Conservation (phyloP, 2,113 vertebrate species). For the Pelvicachromis taeniatus region DNA sequence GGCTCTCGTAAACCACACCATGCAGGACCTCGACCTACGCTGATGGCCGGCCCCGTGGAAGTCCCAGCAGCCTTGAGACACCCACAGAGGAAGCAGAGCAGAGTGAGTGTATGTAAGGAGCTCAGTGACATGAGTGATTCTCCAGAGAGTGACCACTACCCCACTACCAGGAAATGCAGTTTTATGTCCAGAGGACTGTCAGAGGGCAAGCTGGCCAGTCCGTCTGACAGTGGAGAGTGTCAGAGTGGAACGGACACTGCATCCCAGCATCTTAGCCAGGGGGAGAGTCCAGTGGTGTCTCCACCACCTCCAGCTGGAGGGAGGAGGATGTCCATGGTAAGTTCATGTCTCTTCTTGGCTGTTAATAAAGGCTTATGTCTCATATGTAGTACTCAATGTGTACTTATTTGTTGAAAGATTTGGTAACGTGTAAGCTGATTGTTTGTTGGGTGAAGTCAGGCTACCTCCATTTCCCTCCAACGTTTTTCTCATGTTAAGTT, state of each 20-base stretch:
- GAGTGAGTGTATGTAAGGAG: constrained; percentile 70
- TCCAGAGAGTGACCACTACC: constrained; percentile 71
- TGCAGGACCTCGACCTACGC: constrained; percentile 44
- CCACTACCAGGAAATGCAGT: constrained; percentile 77
- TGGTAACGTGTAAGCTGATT: neutral
- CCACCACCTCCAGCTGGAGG: constrained; percentile 72
- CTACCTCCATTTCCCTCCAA: neutral
- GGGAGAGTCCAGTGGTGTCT: constrained; percentile 70
- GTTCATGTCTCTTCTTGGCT: neutral
- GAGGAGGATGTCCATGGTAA: constrained; percentile 89
- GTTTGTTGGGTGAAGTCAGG: neutral
- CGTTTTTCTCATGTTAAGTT: neutral
- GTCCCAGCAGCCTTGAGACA: constrained; percentile 58
- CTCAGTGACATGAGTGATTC: constrained; percentile 75
- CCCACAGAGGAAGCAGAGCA: constrained; percentile 70
- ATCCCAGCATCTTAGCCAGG: constrained; percentile 50
- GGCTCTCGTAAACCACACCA: constrained; percentile 26
- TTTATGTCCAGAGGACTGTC: constrained; percentile 81
- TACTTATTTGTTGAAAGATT: neutral
- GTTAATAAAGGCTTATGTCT: neutral
- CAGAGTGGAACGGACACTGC: constrained; percentile 67
- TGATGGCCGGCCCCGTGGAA: constrained; percentile 65
- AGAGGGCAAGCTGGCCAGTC: constrained; percentile 70
- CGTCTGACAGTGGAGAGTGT: constrained; percentile 70
- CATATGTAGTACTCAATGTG: neutral